phyloP scores from a whole-genome alignment of 37 sponge, comb jelly and placozoan genomes.

The Haliclona indistincta region DNA sequence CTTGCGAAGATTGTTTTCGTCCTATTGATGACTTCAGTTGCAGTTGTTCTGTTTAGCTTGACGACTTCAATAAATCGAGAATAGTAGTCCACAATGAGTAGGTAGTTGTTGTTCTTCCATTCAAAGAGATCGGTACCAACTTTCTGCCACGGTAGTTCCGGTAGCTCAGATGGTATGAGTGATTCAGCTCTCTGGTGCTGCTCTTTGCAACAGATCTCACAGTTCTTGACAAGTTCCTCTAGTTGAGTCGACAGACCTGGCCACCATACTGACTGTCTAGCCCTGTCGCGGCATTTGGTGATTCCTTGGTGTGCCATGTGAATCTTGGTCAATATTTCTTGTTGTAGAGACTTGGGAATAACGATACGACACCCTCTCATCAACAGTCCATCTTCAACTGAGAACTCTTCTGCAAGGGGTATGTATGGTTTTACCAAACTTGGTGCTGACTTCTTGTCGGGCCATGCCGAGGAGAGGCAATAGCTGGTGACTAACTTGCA shows the following conservation, averaged over 20 bases:
- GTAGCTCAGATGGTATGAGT: slow-evolving; percentile 22
- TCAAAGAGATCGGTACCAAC: slow-evolving; percentile 47
- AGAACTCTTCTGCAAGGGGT: slow-evolving; percentile 14
- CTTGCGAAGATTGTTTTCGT: slow-evolving; percentile 44
- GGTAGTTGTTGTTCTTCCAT: slow-evolving; percentile 21
- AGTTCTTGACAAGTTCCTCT: slow-evolving; percentile 17
- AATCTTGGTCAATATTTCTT: slow-evolving; percentile 9
- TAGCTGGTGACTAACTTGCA: slow-evolving; percentile 6
- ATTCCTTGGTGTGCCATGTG: slow-evolving; percentile 39
- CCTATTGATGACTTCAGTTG: neutral
- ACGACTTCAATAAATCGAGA: slow-evolving; percentile 44
- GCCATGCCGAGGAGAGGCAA: slow-evolving; percentile 10
- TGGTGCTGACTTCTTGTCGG: neutral
- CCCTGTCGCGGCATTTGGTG: slow-evolving; percentile 35
- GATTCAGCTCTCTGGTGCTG: slow-evolving; percentile 15
- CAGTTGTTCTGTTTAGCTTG: neutral
- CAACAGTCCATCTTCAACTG: slow-evolving; percentile 6
- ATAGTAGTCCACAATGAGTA: slow-evolving; percentile 47
- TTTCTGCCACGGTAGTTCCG: slow-evolving; percentile 41
- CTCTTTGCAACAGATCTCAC: slow-evolving; percentile 19
- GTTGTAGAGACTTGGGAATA: slow-evolving; percentile 16
- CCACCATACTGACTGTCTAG: slow-evolving; percentile 46
- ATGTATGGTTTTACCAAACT: slow-evolving; percentile 16
- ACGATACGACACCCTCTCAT: slow-evolving; percentile 27
- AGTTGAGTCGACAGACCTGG: slow-evolving; percentile 22